phyloP scores from a whole-genome alignment of 2,797 vertebrate species.

The Falco concolor region DNA sequence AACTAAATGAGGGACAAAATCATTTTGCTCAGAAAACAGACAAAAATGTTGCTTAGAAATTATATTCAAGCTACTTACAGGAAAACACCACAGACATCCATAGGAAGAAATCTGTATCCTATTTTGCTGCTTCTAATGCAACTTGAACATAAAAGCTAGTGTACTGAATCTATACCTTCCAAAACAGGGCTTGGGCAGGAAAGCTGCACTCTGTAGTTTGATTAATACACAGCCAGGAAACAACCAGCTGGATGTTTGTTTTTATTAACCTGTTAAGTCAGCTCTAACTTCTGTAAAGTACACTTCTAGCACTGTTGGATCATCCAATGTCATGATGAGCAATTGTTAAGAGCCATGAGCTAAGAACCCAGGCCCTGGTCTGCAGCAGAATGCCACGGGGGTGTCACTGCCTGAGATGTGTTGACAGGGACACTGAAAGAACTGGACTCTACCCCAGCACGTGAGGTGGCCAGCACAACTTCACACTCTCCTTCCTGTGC shows the following conservation, averaged over 20 bases:
- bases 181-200: accelerated
- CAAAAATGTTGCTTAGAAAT: neutral
- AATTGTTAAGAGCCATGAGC: neutral
- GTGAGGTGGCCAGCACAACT: neutral
- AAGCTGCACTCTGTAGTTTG: neutral
- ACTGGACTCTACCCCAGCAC: neutral
- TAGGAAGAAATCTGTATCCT: neutral
- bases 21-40: neutral
- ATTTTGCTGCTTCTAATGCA: neutral
- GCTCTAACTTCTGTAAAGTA: neutral
- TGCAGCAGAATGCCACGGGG: neutral
- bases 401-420: neutral
- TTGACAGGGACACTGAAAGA: neutral
- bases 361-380: neutral
- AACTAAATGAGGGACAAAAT: neutral
- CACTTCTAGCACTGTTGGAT: neutral
- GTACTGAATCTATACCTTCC: neutral
- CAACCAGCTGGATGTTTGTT: neutral
- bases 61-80: neutral
- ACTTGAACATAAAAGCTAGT: neutral
- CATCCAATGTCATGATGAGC: neutral
- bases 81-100: neutral
- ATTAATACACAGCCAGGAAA: neutral
- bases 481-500: neutral
- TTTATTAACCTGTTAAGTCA: neutral